Base-by-base conservation (phyloP, 2,888 invertebrate species). In the Anarsia innoxiella region DNA sequence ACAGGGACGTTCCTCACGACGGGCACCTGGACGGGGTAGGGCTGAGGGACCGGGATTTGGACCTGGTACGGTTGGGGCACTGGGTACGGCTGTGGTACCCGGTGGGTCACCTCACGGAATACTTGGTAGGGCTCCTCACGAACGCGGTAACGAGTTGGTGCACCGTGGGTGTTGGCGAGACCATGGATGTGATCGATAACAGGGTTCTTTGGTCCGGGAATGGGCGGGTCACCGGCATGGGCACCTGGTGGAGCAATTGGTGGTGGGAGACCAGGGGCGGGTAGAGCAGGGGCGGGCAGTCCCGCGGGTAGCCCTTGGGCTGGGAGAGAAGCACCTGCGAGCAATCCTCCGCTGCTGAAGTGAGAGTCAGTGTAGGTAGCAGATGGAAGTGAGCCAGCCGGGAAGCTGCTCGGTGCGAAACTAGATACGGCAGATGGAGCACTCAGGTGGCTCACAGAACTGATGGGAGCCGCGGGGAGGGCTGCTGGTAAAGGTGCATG, bases 21-120 rank as follows among this genome's bases (percentile, higher is more conserved):
- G 32, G 88, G 88, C 1, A 88, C 77, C 55, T 82, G 74, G 9
- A 88, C 88, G 12, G 86, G 85, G 64, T 88, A 88, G 11, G 88
- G 88, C 42, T 88, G 87, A 0, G 88, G 88, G 6, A 88, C 76
- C 11, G 87, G 87, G 19, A 88, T 73, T 46, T 71, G 72, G 12
- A 88, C 86, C 34, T 74, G 76, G 41, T 88, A 86, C 0, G 83
- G 83, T 3, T 87, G 80, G 35, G 82, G 84, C 1, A 86, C 80
- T 0, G 86, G 86, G 11, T 86, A 77, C 1, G 88, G 88, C 47
- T 88, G 80, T 1, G 88, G 87, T 29, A 88, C 86, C 38, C 77
- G 80, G 56, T 88, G 87, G 2, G 86, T 87, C 9, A 82, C 77
- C 32, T 84, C 76, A 41, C 73, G 72, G 36, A 64, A 49, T 2